phyloP scores from a whole-genome alignment of 2,113 vertebrate genomes.

The Psophia crepitans region DNA sequence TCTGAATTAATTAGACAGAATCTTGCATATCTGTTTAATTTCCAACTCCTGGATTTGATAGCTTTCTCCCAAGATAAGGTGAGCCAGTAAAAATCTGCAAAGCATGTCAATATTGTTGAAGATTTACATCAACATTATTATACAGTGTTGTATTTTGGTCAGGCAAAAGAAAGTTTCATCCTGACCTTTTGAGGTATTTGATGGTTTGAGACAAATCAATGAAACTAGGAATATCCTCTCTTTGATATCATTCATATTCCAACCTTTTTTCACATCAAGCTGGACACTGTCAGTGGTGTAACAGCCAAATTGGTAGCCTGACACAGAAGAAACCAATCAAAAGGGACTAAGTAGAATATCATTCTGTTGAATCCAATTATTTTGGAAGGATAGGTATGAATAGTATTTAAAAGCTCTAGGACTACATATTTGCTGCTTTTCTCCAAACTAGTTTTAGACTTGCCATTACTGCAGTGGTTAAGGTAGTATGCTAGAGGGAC shows the following conservation, averaged over 20 bases:
- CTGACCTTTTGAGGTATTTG: background rate
- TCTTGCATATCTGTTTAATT: background rate
- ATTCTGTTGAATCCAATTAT: background rate
- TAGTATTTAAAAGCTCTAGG: background rate
- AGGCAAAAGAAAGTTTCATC: background rate
- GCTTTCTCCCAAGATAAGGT: background rate
- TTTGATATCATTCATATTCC: background rate
- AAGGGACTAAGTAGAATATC: background rate
- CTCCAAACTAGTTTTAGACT: background rate
- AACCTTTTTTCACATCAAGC: background rate
- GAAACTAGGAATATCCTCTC: background rate
- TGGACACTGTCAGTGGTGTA: background rate
- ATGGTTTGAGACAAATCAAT: background rate
- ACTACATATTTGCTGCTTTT: background rate
- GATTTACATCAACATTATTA: background rate
- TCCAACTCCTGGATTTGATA: background rate
- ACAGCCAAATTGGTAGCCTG: background rate
- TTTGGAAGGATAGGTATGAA: background rate
- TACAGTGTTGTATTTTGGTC: background rate
- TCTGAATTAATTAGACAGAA: background rate
- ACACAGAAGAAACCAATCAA: background rate
- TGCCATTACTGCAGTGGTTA: background rate
- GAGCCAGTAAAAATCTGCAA: background rate
- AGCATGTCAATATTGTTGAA: background rate
- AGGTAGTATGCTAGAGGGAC: background rate